A percentile compares a stretch with the other conserved stretches of the same genome.
Evolutionary conservation across 2,888 invertebrate genomes (phyloP).

Genomic region (Dendrolimus pini): DNA sequence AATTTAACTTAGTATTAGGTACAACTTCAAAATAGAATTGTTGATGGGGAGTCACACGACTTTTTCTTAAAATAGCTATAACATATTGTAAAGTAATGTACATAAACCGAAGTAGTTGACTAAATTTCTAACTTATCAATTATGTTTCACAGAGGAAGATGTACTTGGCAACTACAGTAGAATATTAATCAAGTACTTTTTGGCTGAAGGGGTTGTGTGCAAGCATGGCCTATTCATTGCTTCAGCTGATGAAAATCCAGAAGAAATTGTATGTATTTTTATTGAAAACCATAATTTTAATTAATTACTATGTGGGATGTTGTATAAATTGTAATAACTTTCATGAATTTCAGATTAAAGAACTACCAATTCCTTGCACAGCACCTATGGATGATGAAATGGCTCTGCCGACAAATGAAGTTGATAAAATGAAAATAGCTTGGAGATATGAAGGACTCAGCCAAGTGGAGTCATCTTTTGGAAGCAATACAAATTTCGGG

Average conservation of each 20-base stretch:
- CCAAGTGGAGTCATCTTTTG: conserved; percentile 75
- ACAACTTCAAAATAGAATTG: too few relatives aligned
- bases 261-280: conserved; percentile 72
- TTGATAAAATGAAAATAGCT: conserved; percentile 88
- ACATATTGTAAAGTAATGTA: too few relatives aligned
- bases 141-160: conserved; percentile 86
- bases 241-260: conserved; percentile 82
- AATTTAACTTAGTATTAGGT: too few relatives aligned
- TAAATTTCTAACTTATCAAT: neutral
- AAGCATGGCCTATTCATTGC: conserved; percentile 85
- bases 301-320: neutral
- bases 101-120: too few relatives aligned
- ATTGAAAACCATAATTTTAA: neutral
- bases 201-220: conserved; percentile 90
- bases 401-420: conserved; percentile 27
- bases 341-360: conserved; percentile 57
- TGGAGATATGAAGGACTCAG: conserved; percentile 91
- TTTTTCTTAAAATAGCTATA: too few relatives aligned
- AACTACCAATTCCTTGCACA: conserved; percentile 70
- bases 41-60: too few relatives aligned
- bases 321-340: neutral
- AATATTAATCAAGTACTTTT: conserved; percentile 87
- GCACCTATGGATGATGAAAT: conserved; percentile 58
- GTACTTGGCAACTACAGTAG: conserved; percentile 85
- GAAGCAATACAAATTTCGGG: conserved; percentile 76